phyloP scores from a whole-genome alignment of 1,140 invertebrate species.

The Augochlora pura region DNA sequence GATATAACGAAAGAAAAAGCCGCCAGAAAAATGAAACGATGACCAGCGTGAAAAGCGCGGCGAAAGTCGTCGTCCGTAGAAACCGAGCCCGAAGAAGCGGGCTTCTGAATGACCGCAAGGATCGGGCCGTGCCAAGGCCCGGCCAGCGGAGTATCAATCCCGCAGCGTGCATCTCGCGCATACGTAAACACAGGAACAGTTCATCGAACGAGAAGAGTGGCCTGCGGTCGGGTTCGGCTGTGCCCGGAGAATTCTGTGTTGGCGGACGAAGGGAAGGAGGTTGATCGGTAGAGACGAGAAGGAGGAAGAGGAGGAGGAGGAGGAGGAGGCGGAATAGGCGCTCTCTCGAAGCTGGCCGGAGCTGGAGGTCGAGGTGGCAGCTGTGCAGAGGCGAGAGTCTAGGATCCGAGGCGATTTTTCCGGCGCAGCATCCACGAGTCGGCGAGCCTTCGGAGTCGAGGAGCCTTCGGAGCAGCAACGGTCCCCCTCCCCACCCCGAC shows the following conservation, averaged over 20 bases:
- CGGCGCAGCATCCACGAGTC: conserved; percentile 50
- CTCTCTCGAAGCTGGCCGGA: conserved; percentile 21
- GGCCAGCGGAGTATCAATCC: neutral
- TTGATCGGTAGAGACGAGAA: too few relatives aligned
- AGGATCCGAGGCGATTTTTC: conserved; percentile 67
- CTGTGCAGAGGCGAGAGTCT: conserved; percentile 64
- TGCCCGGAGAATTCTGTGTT: too few relatives aligned
- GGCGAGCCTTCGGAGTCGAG: neutral
- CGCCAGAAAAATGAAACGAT: too few relatives aligned
- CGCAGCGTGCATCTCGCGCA: neutral
- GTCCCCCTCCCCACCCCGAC: too few relatives aligned
- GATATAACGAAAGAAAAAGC: too few relatives aligned
- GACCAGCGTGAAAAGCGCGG: too few relatives aligned
- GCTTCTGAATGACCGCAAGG: too few relatives aligned
- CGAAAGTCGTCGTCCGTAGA: too few relatives aligned
- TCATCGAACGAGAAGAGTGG: conserved; percentile 30
- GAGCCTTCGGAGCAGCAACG: conserved; percentile 40
- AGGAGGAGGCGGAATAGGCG: neutral
- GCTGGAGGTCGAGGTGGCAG: conserved; percentile 42
- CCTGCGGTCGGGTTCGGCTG: neutral
- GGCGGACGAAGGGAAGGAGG: too few relatives aligned
- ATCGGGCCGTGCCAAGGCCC: too few relatives aligned
- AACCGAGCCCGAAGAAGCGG: too few relatives aligned
- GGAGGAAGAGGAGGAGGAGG: too few relatives aligned
- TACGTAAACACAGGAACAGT: conserved; percentile 39